Evolutionary conservation across 2,888 invertebrate species (phyloP).

Genomic region (Drosophila maculinotata): DNA sequence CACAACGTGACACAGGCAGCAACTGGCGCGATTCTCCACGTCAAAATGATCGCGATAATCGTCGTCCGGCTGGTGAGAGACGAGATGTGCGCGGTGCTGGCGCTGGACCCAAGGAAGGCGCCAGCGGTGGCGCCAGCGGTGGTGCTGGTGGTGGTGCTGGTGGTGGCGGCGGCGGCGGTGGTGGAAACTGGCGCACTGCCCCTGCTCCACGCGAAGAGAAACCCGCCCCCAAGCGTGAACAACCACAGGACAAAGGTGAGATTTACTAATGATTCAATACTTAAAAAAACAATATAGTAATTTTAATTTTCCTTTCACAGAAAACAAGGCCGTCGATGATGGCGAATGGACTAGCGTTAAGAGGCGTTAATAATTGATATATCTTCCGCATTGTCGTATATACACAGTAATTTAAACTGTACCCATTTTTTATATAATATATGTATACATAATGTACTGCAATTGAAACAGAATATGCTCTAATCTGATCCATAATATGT

Average conservation of each 20-base stretch:
- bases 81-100: constrained; percentile 76
- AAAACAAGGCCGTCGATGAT: constrained; percentile 86
- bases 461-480: constrained; percentile 24
- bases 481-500: constrained; percentile 10
- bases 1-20: constrained; percentile 70
- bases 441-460: constrained; percentile 45
- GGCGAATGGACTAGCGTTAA: constrained; percentile 88
- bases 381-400: constrained; percentile 54
- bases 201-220: constrained; percentile 82
- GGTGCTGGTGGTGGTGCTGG: constrained; percentile 40
- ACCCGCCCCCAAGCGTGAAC: constrained; percentile 71
- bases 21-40: constrained; percentile 83
- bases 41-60: constrained; percentile 76
- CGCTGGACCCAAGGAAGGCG: constrained; percentile 67
- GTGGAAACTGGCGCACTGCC: constrained; percentile 82
- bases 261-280: neutral
- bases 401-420: constrained; percentile 43
- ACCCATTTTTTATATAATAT: constrained; percentile 48
- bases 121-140: neutral
- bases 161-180: constrained; percentile 50
- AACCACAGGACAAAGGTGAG: constrained; percentile 79
- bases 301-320: constrained; percentile 82
- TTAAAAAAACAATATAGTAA: neutral
- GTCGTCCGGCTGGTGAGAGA: constrained; percentile 66
- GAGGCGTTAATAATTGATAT: constrained; percentile 84